Base-by-base conservation (phyloP, 2,113 vertebrate species). In the Noturus placidus region DNA sequence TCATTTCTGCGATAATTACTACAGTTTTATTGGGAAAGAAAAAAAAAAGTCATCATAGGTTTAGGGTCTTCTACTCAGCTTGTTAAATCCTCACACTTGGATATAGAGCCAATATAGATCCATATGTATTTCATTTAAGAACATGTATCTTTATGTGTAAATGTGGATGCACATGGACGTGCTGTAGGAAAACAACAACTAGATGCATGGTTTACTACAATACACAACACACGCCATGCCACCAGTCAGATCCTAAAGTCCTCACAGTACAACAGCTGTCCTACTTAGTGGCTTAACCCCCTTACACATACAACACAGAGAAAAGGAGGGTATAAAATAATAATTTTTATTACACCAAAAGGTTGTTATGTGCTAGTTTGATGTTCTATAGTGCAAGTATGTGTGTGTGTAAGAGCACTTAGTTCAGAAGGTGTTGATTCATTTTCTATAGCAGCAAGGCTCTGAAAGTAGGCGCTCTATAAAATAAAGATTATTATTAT, bases 71-170 rank as follows among this genome's bases (percentile, higher is more conserved):
- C 50, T n/a, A 38, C 50, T 69, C 30, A 70, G 13, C 14, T 80
- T 54, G 46, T 63, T 56, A 42, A 52, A 57, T 25, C 50, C 54
- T n/a, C 69, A 76, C 20, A 46, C 8, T 22, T 56, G 52, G 20
- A 80, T 20, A 52, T 25, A 14, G 33, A 78, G 6, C 78, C 42
- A 46, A 46, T 46, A 46, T 7, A 46, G 42, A 46, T 50, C 54
- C 27, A 80, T 25, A 85, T 27, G 33, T 59, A 1, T 50, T 20
- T 15, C 9, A 35, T 25, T 50, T 46, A 38, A 5, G n/a, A 79
- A 56, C 15, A 79, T 20, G 72, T 74, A 57, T 79, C 63, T 61
- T 4, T 67, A 69, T 70, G 9, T 83, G 67, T 89, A 56, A 87
- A 77, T 85, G 50, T 78, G 22, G 27, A 25, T 70, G 56, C 35